These are phyloP conservation scores for Drosophila santomea DNA, from an alignment of 1,140 invertebrate genomes.

Conservation along the genomic window DNA sequence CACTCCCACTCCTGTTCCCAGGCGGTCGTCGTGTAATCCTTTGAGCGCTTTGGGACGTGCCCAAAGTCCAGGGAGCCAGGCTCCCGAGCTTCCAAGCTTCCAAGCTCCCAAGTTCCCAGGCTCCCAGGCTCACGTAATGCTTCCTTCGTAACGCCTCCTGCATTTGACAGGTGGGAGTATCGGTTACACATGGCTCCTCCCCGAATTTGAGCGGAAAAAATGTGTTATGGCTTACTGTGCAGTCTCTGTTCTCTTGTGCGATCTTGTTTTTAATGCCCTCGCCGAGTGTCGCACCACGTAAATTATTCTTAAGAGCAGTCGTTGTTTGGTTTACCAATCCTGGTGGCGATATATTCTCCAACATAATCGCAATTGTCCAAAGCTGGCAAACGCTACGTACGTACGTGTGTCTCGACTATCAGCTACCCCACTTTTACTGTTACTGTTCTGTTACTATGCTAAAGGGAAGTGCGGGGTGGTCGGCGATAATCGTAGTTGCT, in stretches of 20 bases:
- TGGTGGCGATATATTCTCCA: too few species aligned
- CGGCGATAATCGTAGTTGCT: constrained; percentile 25
- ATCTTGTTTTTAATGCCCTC: neutral
- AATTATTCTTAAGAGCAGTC: too few species aligned
- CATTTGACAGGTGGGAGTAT: constrained; percentile 75
- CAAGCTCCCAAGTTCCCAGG: constrained; percentile 5
- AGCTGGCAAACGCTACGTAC: too few species aligned
- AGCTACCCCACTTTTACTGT: too few species aligned
- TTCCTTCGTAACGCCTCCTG: constrained; percentile 33
- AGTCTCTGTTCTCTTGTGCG: constrained; percentile 7
- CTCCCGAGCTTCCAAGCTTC: constrained; percentile 1
- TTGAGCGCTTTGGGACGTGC: constrained; percentile 73
- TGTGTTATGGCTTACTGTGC: constrained; percentile 34
- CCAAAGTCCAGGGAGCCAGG: constrained; percentile 24
- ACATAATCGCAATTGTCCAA: too few species aligned
- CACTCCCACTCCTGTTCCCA: constrained; percentile 10
- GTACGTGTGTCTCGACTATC: too few species aligned
- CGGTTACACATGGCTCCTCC: constrained; percentile 69
- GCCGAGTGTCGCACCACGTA: neutral
- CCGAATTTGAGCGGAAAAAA: constrained; percentile 22
- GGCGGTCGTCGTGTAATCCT: constrained; percentile 58
- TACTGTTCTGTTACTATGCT: too few species aligned
- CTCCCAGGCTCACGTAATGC: constrained; percentile 26
- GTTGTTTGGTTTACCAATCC: too few species aligned
- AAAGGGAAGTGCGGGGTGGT: too few species aligned